Conservation (phyloP, 2,113 vertebrate species). For the Manacus vitellinus region DNA sequence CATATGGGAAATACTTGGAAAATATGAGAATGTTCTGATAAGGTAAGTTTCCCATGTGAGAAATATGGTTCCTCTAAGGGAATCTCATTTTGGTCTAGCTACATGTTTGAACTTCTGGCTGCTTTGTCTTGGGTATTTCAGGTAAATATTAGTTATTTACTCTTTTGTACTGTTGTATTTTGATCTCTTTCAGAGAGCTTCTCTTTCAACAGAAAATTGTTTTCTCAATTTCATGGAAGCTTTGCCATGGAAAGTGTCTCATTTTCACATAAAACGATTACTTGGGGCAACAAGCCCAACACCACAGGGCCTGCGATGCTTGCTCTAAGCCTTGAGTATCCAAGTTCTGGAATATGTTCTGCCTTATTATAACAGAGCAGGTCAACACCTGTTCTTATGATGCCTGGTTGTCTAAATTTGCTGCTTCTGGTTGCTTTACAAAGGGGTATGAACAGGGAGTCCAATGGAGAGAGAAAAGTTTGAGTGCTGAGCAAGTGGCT, state of each 20-base stretch:
- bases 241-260: not conserved
- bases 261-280: not conserved
- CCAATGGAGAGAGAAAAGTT: not conserved
- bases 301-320: not conserved
- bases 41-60: not conserved
- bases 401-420: not conserved
- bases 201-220: not conserved
- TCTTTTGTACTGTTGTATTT: not conserved
- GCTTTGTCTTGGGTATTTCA: not conserved
- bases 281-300: not conserved
- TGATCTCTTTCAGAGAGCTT: not conserved
- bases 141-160: constrained; percentile 10
- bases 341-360: not conserved
- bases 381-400: not conserved
- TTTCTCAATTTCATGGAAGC: not conserved
- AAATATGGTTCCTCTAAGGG: not conserved
- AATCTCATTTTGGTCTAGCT: not conserved
- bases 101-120: not conserved
- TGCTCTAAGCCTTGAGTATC: not conserved
- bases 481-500: not conserved
- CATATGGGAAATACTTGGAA: not conserved
- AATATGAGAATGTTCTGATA: not conserved
- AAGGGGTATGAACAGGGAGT: not conserved
- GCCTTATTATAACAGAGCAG: not conserved
- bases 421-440: not conserved